Percentiles rank a stretch among this genome's conserved stretches.
Evolutionary conservation across 2,797 vertebrate species (phyloP).

Genomic region (Remorina albescens): DNA sequence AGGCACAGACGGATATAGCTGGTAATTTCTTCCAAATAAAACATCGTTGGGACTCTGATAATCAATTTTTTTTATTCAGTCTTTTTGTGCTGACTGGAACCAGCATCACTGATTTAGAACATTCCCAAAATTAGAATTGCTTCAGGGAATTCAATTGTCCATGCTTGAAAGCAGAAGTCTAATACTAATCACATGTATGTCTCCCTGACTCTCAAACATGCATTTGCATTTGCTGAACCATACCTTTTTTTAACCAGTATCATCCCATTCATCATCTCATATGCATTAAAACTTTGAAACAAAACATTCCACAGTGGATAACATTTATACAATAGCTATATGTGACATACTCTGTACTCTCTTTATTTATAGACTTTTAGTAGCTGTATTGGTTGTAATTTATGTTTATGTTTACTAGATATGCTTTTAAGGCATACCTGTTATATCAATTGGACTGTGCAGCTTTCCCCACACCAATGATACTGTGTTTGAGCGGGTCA

Average conservation of each 20-base stretch:
- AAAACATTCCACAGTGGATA: slow-evolving; percentile 47
- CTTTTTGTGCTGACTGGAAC: too few species aligned
- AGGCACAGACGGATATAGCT: too few species aligned
- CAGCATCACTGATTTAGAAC: too few species aligned
- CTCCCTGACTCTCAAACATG: slow-evolving; percentile 1
- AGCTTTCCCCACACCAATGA: neutral
- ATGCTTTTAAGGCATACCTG: neutral
- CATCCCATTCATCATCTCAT: slow-evolving; percentile 46
- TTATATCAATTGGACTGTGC: neutral
- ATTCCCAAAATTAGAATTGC: too few species aligned
- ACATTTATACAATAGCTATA: neutral
- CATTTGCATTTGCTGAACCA: slow-evolving; percentile 13
- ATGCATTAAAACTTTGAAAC: slow-evolving; percentile 16
- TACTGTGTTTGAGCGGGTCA: neutral
- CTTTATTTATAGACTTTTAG: neutral
- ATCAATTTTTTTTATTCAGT: too few species aligned
- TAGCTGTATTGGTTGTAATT: neutral
- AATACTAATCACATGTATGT: slow-evolving; percentile 36
- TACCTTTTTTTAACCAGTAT: neutral
- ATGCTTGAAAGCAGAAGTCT: slow-evolving; percentile 18
- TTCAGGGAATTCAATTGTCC: neutral
- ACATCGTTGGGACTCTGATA: too few species aligned
- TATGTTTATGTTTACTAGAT: neutral
- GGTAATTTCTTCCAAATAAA: too few species aligned
- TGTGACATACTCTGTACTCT: too few species aligned